These are phyloP conservation scores for Drosophila obscura DNA, from an alignment of 1,140 invertebrate genomes.

Conservation along the genomic window DNA sequence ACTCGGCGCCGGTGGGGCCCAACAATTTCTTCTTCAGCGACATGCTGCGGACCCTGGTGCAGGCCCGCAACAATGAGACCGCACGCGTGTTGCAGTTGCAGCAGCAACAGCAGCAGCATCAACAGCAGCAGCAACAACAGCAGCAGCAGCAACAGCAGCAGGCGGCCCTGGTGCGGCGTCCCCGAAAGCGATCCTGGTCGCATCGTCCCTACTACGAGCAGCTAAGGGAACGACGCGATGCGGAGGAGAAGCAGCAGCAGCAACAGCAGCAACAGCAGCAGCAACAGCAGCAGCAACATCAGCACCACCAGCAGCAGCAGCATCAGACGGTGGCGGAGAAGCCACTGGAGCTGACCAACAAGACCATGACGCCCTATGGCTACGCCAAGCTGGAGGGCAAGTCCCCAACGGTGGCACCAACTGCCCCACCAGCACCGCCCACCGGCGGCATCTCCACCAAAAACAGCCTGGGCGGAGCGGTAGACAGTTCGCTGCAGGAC, in stretches of 20 bases:
- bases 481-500: constrained; percentile 72
- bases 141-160: constrained; percentile 71
- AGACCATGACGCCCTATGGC: constrained; percentile 42
- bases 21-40: constrained; percentile 94
- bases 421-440: constrained; percentile 1
- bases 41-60: constrained; percentile 91
- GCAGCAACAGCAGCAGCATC: constrained; percentile 64
- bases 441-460: not conserved
- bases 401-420: not conserved
- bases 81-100: constrained; percentile 81
- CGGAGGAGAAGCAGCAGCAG: constrained; percentile 78
- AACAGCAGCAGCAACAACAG: constrained; percentile 57
- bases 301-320: constrained; percentile 79
- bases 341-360: constrained; percentile 87
- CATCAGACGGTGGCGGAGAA: constrained; percentile 84
- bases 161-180: constrained; percentile 84
- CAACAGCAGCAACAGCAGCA: constrained; percentile 79
- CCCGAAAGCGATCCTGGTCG: constrained; percentile 88
- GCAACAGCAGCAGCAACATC: constrained; percentile 83
- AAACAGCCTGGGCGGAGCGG: constrained; percentile 39
- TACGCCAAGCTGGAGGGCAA: constrained; percentile 51
- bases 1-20: constrained; percentile 89
- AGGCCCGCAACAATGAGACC: constrained; percentile 87
- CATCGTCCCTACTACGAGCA: constrained; percentile 85
- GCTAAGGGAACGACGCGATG: constrained; percentile 73